Evolutionary conservation across 2,113 vertebrate genomes (phyloP).

Genomic region (Blennius ocellaris): DNA sequence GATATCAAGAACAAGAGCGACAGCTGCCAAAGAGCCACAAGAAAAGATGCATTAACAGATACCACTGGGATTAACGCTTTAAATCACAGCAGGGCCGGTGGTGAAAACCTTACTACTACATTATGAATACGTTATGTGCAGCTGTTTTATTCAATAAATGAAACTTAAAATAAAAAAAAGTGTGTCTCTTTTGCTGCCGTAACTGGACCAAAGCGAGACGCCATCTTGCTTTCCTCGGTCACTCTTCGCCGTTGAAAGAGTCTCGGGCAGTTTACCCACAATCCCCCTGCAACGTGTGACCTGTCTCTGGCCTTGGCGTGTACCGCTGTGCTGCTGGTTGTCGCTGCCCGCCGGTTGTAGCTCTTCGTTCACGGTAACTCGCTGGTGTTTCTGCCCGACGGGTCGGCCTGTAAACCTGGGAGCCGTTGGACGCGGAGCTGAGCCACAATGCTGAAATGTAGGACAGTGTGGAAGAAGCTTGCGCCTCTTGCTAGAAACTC

Average conservation of each 20-base stretch:
- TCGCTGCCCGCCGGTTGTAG: constrained; percentile 4
- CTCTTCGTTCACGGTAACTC: constrained; percentile 1
- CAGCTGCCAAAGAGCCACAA: constrained; percentile 47
- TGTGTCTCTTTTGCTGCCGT: no score
- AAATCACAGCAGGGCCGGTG: accelerated
- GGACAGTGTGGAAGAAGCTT: constrained; percentile 74
- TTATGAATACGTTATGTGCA: no score
- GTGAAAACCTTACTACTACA: background rate
- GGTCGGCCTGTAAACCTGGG: constrained; percentile 12
- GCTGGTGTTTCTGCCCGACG: constrained; percentile 26
- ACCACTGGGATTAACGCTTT: background rate
- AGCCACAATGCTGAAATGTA: constrained; percentile 81
- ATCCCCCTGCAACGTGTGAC: constrained; percentile 63
- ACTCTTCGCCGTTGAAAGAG: background rate
- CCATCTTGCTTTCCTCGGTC: constrained; percentile 35
- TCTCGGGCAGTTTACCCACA: constrained; percentile 66
- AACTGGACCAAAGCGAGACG: background rate
- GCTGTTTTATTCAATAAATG: no score
- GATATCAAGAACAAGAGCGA: constrained; percentile 36
- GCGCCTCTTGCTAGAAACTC: constrained; percentile 76
- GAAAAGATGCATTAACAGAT: background rate
- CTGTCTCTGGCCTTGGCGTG: constrained; percentile 79
- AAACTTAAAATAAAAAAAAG: no score
- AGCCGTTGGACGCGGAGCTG: constrained; percentile 26
- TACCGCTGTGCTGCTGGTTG: constrained; percentile 32